Evolutionary conservation across 2,113 vertebrate genomes (phyloP), one percentile per base, ranked within the genome.

Genomic region (Dryoscopus gambensis): DNA sequence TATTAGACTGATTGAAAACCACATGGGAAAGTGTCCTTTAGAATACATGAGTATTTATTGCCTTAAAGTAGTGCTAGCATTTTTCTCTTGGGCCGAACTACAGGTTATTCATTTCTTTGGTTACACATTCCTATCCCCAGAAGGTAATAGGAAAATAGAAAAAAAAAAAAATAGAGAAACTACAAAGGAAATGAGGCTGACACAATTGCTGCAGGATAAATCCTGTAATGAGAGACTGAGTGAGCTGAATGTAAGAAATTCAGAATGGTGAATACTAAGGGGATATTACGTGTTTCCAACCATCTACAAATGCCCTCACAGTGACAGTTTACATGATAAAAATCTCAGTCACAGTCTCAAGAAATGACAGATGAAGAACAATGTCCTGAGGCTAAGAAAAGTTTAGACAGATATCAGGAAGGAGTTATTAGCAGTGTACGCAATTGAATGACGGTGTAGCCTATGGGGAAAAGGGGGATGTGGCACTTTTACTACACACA

Each of bases 341-440:
- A 95, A 60, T 47, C 70, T 89, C 71, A 81, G 62, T 60, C 68
- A 92, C 15, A 25, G 37, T 62, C 23, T 85, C 56, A 73, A 87
- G 39, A 94, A 89, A 57, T 62, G 49, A 60, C 60, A 95, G 46
- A 50, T 4, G 3, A 92, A 70, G 55, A 78, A 67, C 39, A 80
- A 28, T 70, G 24, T 22, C 83, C 65, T 39, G 57, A 94, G 57
- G 77, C 28, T 85, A 53, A 64, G 33, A 71, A 86, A 86, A 65
- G 22, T 89, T 97, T 82, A 79, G 49, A 50, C 18, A 71, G 47
- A 47, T 49, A 65, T 50, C 47, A 71, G 53, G n/a, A 76, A 90
- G 86, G 91, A 73, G 4, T 60, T 90, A 85, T 69, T 84, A 93
- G 67, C 19, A 86, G 20, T n/a, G 31, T 84, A 84, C 84, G 57